Evolutionary conservation across 2,797 vertebrate species (phyloP).

Genomic region (Tolypeutes matacus): DNA sequence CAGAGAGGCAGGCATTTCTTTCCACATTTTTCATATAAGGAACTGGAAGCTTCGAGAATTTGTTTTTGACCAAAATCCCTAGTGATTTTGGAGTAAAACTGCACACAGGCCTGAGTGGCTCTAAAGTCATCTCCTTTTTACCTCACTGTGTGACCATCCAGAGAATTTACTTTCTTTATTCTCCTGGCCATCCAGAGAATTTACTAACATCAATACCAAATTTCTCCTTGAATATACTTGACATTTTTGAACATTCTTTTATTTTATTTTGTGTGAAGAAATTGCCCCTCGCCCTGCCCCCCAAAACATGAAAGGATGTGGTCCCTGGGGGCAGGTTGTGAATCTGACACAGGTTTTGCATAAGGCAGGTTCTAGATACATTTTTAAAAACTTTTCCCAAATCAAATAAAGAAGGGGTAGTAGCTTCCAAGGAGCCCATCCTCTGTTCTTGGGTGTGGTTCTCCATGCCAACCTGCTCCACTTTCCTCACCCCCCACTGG

Average conservation of each 20-base stretch:
- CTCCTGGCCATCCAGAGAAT: not conserved
- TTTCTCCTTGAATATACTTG: not conserved
- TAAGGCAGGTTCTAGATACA: not conserved
- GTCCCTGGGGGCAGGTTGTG: not conserved
- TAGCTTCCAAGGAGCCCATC: not conserved
- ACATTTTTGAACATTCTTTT: not conserved
- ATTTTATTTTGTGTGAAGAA: not conserved
- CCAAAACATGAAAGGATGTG: not conserved
- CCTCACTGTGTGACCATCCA: not conserved
- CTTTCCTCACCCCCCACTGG: not conserved
- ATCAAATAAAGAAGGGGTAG: not conserved
- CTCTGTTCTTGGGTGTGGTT: not conserved
- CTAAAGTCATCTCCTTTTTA: not conserved
- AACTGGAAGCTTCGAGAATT: not conserved
- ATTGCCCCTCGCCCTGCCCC: not conserved
- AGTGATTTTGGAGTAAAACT: not conserved
- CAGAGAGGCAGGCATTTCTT: not conserved
- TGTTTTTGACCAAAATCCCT: not conserved
- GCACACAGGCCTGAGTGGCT: not conserved
- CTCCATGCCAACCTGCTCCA: not conserved
- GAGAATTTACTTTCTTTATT: not conserved
- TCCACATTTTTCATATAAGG: not conserved
- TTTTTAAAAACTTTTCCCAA: conserved; percentile 24
- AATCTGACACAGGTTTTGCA: not conserved
- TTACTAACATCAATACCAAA: not conserved